Evolutionary conservation across 2,888 invertebrate genomes (phyloP).

Genomic region (Apantesis nais): DNA sequence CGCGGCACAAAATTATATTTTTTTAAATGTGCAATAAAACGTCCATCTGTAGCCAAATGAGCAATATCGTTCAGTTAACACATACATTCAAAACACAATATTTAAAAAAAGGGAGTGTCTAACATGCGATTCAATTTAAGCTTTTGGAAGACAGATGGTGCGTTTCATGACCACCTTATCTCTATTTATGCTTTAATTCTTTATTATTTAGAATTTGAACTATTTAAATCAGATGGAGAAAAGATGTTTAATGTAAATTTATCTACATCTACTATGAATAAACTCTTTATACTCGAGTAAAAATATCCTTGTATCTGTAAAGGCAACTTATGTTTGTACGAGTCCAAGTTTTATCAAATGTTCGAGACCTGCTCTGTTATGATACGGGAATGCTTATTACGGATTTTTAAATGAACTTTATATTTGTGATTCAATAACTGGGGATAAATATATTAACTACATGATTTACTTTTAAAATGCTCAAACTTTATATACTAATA

Average conservation of each 20-base stretch:
- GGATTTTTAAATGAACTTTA: constrained; percentile 27
- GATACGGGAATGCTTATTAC: constrained; percentile 55
- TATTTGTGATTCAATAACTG: constrained; percentile 30
- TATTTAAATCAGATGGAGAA: background rate
- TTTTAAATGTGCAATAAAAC: too few relatives aligned
- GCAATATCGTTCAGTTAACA: too few relatives aligned
- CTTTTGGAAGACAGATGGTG: background rate
- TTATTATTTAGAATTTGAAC: background rate
- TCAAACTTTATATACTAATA: constrained; percentile 27
- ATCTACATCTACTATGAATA: constrained; percentile 3
- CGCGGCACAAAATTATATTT: too few relatives aligned
- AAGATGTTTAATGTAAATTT: background rate
- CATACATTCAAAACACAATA: background rate
- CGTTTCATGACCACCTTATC: background rate
- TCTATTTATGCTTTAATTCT: background rate
- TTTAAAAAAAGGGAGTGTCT: background rate
- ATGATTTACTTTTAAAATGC: constrained; percentile 46
- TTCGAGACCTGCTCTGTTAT: constrained; percentile 59
- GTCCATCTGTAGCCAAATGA: too few relatives aligned
- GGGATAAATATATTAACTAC: constrained; percentile 34
- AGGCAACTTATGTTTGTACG: constrained; percentile 29
- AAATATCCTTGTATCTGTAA: constrained; percentile 19
- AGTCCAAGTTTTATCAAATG: constrained; percentile 28
- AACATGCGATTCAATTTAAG: background rate
- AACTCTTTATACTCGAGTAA: constrained; percentile 9